Conservation (phyloP, 2,888 invertebrate genomes). For the Spodoptera littoralis region DNA sequence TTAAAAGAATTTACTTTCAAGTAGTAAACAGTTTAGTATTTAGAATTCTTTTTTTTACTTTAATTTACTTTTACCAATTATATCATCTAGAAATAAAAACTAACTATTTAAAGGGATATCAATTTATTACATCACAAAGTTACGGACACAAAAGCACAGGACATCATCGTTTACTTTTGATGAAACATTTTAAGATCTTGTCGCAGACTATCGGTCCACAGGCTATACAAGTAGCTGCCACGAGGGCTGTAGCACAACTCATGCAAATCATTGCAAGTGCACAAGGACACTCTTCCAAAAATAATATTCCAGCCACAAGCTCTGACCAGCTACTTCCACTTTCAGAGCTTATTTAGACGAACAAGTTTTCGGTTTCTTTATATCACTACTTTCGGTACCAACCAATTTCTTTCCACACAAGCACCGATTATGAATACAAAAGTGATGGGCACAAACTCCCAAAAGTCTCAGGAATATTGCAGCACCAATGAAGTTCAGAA, state of each 20-base stretch:
- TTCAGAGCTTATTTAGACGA: neutral
- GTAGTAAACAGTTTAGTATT: too few species aligned
- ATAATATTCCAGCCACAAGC: constrained; percentile 20
- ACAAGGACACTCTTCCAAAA: constrained; percentile 13
- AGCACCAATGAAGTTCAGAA: constrained; percentile 32
- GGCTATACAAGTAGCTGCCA: constrained; percentile 62
- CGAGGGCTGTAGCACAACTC: constrained; percentile 62
- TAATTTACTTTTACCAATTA: too few species aligned
- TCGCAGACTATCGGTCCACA: constrained; percentile 68
- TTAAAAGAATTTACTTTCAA: too few species aligned
- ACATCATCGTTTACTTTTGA: constrained; percentile 54
- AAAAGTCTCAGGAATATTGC: constrained; percentile 31
- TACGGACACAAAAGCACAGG: constrained; percentile 7
- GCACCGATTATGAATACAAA: constrained; percentile 20
- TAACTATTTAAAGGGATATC: constrained; percentile 13
- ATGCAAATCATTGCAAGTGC: constrained; percentile 68
- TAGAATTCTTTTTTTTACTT: too few species aligned
- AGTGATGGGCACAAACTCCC: constrained; percentile 25
- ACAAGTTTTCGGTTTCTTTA: neutral
- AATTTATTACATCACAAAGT: constrained; percentile 51
- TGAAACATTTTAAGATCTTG: constrained; percentile 62
- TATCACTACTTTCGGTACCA: constrained; percentile 6
- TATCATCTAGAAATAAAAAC: constrained; percentile 9
- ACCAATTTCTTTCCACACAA: constrained; percentile 7
- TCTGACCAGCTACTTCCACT: constrained; percentile 1